These are phyloP conservation scores for Chymomyza amoena DNA, from an alignment of 2,888 invertebrate species.

Conservation along the genomic window DNA sequence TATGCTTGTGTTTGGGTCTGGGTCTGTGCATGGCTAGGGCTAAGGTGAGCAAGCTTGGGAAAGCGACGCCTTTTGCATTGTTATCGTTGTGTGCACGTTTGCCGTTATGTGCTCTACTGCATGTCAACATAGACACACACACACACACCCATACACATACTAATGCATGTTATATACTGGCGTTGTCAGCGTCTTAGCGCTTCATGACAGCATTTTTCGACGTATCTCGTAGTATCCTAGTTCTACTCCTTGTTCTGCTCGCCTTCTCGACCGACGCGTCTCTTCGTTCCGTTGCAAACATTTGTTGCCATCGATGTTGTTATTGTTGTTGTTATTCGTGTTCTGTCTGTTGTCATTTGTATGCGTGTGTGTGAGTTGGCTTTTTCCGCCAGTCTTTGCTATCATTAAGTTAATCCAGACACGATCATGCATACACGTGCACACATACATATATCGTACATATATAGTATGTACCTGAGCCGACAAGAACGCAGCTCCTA, in stretches of 20 bases:
- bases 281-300: slow-evolving; percentile 24
- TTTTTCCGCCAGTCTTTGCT: slow-evolving; percentile 35
- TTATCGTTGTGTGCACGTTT: not conserved
- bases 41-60: not conserved
- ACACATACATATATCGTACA: too few species aligned
- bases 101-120: slow-evolving; percentile 48
- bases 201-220: slow-evolving; percentile 34
- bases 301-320: slow-evolving; percentile 17
- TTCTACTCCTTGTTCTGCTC: slow-evolving; percentile 17
- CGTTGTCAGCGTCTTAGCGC: slow-evolving; percentile 48
- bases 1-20: too few species aligned
- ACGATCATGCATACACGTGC: slow-evolving; percentile 69
- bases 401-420: slow-evolving; percentile 75
- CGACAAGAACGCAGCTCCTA: not conserved
- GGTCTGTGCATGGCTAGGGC: too few species aligned
- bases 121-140: slow-evolving; percentile 51
- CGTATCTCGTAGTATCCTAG: not conserved
- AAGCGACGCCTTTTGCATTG: not conserved
- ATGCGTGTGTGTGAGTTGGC: slow-evolving; percentile 19
- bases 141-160: slow-evolving; percentile 21
- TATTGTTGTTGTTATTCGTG: slow-evolving; percentile 1
- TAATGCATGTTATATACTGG: slow-evolving; percentile 4
- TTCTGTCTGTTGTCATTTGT: not conserved
- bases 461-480: slow-evolving; percentile 16
- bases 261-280: too few species aligned